Conservation (phyloP, 2,888 invertebrate genomes). For the Drosophila prostipennis region DNA sequence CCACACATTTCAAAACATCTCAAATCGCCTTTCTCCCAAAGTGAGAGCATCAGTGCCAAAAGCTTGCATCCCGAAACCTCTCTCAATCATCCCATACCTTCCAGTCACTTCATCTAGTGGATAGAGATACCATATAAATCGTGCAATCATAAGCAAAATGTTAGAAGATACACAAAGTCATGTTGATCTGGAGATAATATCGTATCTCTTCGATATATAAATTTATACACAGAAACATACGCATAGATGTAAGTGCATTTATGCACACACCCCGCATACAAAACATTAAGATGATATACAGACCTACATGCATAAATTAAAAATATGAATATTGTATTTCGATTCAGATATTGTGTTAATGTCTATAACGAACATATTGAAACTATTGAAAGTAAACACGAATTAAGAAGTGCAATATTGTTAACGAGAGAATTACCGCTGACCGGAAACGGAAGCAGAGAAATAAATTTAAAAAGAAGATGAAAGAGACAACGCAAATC, state of each 20-base stretch:
- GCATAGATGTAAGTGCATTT: not conserved
- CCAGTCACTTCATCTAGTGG: slow-evolving; percentile 14
- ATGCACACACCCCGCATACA: not conserved
- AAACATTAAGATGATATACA: slow-evolving; percentile 14
- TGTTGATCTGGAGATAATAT: slow-evolving; percentile 4
- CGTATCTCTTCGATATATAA: slow-evolving; percentile 15
- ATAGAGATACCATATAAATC: slow-evolving; percentile 6
- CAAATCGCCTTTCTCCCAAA: slow-evolving; percentile 17
- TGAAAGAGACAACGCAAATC: slow-evolving; percentile 54
- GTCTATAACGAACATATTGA: slow-evolving; percentile 51
- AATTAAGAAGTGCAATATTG: slow-evolving; percentile 46
- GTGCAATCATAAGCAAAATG: slow-evolving; percentile 14
- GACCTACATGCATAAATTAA: slow-evolving; percentile 1
- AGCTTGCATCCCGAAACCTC: slow-evolving; percentile 11
- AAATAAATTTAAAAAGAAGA: slow-evolving; percentile 9
- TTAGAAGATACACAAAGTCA: slow-evolving; percentile 11
- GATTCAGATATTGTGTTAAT: slow-evolving; percentile 61
- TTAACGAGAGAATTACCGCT: slow-evolving; percentile 13
- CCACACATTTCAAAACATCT: not conserved
- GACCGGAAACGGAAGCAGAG: slow-evolving; percentile 33
- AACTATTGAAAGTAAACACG: slow-evolving; percentile 41
- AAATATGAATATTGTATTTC: slow-evolving; percentile 40
- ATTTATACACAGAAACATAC: slow-evolving; percentile 15
- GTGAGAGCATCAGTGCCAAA: slow-evolving; percentile 33
- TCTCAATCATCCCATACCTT: slow-evolving; percentile 16